These are phyloP conservation scores for Physocephala rufipes DNA, from an alignment of 2,888 invertebrate species.

Conservation along the genomic window DNA sequence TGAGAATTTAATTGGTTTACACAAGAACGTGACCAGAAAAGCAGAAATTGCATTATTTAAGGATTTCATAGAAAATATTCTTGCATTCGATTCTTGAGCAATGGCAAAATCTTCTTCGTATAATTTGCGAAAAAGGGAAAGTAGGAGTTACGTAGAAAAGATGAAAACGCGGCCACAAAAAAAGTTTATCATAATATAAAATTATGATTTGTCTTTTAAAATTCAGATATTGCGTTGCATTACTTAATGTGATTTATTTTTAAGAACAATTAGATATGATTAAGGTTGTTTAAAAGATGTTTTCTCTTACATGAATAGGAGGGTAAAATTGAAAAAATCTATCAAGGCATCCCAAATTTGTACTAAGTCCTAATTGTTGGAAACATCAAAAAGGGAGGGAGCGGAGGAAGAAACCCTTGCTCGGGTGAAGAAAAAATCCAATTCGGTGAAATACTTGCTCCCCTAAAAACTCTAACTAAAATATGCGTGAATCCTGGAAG, in stretches of 20 bases:
- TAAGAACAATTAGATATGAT: not conserved
- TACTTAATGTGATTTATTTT: not conserved
- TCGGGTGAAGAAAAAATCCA: no score
- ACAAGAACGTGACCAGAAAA: conserved; percentile 56
- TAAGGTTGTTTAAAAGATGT: not conserved
- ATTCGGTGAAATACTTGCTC: no score
- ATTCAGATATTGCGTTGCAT: not conserved
- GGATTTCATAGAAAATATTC: conserved; percentile 4
- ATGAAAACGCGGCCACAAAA: no score
- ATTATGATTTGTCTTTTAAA: not conserved
- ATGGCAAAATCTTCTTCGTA: not conserved
- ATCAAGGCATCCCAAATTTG: no score
- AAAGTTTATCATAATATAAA: no score
- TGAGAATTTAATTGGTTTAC: conserved; percentile 58
- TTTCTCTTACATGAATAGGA: no score
- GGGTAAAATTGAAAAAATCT: no score
- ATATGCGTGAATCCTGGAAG: no score
- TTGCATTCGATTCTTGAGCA: not conserved
- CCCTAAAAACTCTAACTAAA: no score
- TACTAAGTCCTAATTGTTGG: no score
- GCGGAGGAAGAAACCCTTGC: no score
- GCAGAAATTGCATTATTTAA: conserved; percentile 52
- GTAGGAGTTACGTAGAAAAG: not conserved
- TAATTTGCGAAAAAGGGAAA: not conserved
- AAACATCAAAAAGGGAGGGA: no score